Evolutionary conservation across 2,797 vertebrate species (phyloP).

Genomic region (Gymnothorax reevesii): DNA sequence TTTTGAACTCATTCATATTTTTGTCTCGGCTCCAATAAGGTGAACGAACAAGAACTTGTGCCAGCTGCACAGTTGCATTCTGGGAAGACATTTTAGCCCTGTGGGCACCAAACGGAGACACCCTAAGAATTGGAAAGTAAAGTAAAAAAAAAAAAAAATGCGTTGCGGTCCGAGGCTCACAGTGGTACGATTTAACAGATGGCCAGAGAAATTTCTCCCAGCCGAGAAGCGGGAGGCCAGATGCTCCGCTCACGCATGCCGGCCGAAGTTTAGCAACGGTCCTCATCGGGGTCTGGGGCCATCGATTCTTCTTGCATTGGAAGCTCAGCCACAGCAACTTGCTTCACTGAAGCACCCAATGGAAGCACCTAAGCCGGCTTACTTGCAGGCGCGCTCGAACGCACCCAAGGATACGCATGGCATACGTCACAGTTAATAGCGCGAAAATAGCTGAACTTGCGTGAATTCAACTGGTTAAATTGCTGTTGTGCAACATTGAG

Average conservation of each 20-base stretch:
- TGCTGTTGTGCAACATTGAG: background rate
- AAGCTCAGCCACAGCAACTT: background rate
- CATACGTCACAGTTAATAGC: slow-evolving; percentile 15
- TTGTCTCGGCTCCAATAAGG: no score
- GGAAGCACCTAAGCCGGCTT: background rate
- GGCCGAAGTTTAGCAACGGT: slow-evolving; percentile 6
- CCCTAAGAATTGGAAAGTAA: background rate
- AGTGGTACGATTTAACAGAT: background rate
- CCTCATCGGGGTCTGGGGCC: background rate
- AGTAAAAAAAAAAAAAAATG: background rate
- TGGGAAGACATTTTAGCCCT: background rate
- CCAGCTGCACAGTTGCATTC: background rate
- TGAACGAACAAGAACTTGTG: no score
- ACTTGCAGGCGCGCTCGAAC: no score
- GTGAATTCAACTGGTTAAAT: background rate
- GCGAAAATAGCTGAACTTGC: background rate
- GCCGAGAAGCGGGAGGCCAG: background rate
- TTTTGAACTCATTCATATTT: no score
- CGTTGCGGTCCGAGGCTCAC: background rate
- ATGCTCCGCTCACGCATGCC: background rate
- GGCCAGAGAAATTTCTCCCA: background rate
- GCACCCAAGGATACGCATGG: background rate
- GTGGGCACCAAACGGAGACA: background rate
- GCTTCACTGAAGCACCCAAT: no score
- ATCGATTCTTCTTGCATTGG: background rate